These are phyloP conservation scores for Tenrec ecaudatus DNA, from an alignment of 2,113 vertebrate species.

Conservation along the genomic window DNA sequence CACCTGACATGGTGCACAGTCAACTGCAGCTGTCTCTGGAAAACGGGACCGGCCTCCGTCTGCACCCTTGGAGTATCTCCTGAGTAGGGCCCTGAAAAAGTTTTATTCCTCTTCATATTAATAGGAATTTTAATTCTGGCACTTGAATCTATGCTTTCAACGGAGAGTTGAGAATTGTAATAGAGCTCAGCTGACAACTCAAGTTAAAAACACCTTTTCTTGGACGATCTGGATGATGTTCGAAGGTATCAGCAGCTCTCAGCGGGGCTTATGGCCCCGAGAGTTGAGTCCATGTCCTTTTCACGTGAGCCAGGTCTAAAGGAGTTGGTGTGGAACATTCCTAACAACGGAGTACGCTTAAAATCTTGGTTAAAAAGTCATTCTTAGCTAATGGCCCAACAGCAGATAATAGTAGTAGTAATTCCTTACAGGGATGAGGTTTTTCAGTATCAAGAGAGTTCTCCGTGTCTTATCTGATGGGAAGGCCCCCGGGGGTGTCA, in stretches of 20 bases:
- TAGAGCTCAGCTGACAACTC: slow-evolving; percentile 41
- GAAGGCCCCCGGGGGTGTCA: too few species aligned
- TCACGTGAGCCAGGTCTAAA: slow-evolving; percentile 39
- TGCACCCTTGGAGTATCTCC: background rate
- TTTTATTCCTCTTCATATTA: background rate
- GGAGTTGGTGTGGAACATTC: slow-evolving; percentile 60
- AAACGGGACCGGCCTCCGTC: background rate
- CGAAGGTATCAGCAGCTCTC: slow-evolving; percentile 40
- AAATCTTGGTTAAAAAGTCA: slow-evolving; percentile 50
- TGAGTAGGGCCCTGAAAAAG: background rate
- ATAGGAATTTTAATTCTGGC: slow-evolving; percentile 40
- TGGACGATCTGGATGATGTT: slow-evolving; percentile 56
- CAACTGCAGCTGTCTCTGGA: background rate
- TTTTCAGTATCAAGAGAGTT: slow-evolving; percentile 8
- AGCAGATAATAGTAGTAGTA: background rate
- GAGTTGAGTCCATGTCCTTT: slow-evolving; percentile 64
- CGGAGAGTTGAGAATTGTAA: slow-evolving; percentile 17
- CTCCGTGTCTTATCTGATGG: background rate
- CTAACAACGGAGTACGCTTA: slow-evolving; percentile 45
- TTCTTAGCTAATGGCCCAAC: slow-evolving; percentile 50
- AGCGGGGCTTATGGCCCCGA: slow-evolving; percentile 58
- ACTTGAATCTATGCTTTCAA: slow-evolving; percentile 28
- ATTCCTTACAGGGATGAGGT: background rate
- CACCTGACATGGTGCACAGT: background rate
- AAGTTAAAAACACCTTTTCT: slow-evolving; percentile 64